phyloP scores from a whole-genome alignment of 1,140 invertebrate species.

The Samia ricini region DNA sequence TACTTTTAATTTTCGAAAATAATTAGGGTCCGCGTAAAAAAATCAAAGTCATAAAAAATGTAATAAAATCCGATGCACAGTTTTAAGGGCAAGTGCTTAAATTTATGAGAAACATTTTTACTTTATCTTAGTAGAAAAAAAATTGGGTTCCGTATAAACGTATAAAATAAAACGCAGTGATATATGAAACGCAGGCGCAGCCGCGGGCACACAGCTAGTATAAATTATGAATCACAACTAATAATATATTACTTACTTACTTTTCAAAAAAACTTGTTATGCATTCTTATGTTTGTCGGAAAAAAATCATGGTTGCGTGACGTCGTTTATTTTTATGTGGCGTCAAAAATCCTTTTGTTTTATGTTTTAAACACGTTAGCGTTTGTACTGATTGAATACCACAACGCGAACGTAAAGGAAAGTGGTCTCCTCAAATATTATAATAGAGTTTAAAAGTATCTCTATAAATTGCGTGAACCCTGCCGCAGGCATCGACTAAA shows the following conservation, averaged over 20 bases:
- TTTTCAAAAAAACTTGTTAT: background rate
- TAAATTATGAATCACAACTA: background rate
- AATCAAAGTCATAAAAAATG: no score
- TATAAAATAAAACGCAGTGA: no score
- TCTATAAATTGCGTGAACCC: conserved; percentile 33
- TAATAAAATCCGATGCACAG: no score
- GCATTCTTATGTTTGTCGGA: background rate
- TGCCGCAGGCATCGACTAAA: conserved; percentile 30
- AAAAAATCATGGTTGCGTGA: background rate
- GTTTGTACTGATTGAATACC: conserved; percentile 6
- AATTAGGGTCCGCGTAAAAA: no score
- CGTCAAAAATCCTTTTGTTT: conserved; percentile 15
- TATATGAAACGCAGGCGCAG: no score
- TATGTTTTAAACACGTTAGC: background rate
- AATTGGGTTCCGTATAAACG: no score
- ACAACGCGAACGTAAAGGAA: conserved; percentile 31
- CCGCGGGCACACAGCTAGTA: no score
- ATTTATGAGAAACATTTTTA: no score
- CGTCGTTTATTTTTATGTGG: conserved; percentile 1
- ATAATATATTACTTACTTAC: background rate
- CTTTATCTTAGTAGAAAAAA: no score
- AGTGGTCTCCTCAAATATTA: conserved; percentile 26
- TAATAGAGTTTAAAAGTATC: conserved; percentile 31
- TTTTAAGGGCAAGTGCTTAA: no score
- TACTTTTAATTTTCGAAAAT: no score